phyloP scores from a whole-genome alignment of 2,113 vertebrate species.

The Synchiropus splendidus region DNA sequence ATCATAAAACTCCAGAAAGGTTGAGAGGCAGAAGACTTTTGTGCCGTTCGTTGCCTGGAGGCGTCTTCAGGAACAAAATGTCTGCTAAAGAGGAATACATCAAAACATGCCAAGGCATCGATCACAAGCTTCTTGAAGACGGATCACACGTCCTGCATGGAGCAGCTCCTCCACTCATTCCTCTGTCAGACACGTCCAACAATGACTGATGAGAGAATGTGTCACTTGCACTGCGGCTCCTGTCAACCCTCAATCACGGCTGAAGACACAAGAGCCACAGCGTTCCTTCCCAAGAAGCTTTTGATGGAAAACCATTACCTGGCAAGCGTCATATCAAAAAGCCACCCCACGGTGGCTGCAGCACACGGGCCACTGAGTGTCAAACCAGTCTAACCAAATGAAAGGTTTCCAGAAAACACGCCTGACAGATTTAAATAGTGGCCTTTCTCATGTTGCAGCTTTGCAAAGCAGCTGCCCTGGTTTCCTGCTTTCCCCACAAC shows the following conservation, averaged over 20 bases:
- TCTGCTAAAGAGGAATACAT: no score
- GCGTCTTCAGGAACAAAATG: no score
- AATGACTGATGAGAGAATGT: slow-evolving; percentile 31
- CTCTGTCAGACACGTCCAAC: background rate
- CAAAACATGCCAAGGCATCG: no score
- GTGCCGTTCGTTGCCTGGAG: background rate
- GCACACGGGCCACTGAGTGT: background rate
- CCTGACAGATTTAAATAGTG: slow-evolving; percentile 38
- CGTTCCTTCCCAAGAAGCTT: background rate
- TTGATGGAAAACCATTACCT: no score
- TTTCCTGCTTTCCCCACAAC: slow-evolving; percentile 9
- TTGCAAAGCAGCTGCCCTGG: slow-evolving; percentile 18
- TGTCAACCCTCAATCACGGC: slow-evolving; percentile 1
- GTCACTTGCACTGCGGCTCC: slow-evolving; percentile 7
- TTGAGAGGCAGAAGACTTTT: background rate
- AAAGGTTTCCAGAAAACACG: slow-evolving; percentile 9
- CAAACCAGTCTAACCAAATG: slow-evolving; percentile 23
- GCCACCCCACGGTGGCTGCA: background rate
- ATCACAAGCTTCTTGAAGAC: no score
- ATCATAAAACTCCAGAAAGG: no score
- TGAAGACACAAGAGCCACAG: background rate
- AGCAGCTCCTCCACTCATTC: no score
- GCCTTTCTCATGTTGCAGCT: slow-evolving; percentile 1
- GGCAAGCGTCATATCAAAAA: no score
- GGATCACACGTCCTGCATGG: no score